phyloP scores from a whole-genome alignment of 2,797 vertebrate genomes.

The Micrastur ruficollis region DNA sequence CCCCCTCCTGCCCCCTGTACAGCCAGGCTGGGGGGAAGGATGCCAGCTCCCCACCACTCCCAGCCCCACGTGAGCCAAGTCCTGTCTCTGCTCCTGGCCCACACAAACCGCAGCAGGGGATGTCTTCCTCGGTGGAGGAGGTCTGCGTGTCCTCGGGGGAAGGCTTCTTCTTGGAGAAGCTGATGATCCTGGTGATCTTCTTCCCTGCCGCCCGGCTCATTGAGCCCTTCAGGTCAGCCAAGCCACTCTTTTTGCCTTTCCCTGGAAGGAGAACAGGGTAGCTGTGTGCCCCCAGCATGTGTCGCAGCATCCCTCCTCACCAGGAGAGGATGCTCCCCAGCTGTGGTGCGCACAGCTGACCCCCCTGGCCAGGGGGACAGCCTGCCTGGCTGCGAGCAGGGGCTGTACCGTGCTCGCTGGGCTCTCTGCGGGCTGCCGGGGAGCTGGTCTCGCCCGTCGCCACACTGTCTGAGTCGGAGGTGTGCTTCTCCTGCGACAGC shows the following conservation, averaged over 20 bases:
- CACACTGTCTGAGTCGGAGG: slow-evolving; percentile 90
- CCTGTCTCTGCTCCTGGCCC: accelerated
- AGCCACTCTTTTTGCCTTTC: slow-evolving; percentile 86
- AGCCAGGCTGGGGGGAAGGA: background rate
- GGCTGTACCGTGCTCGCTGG: slow-evolving; percentile 74
- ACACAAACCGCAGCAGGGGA: slow-evolving; percentile 88
- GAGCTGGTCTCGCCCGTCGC: slow-evolving; percentile 76
- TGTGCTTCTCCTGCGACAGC: slow-evolving; percentile 85
- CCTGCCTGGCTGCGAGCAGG: background rate
- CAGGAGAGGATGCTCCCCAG: background rate
- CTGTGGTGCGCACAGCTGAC: background rate
- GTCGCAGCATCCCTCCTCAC: background rate
- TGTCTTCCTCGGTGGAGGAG: slow-evolving; percentile 80
- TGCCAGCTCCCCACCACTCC: background rate
- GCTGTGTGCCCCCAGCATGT: accelerated
- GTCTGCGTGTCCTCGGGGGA: slow-evolving; percentile 80
- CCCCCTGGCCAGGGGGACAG: accelerated
- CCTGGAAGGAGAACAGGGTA: slow-evolving; percentile 61
- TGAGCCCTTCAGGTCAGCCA: slow-evolving; percentile 93
- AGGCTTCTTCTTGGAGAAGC: slow-evolving; percentile 94
- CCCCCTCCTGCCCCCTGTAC: accelerated
- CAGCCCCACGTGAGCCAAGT: accelerated
- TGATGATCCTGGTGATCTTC: slow-evolving; percentile 97
- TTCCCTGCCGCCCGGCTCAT: slow-evolving; percentile 92
- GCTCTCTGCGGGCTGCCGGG: slow-evolving; percentile 65